These are phyloP conservation scores for Psephotus haematonotus DNA, from an alignment of 2,113 vertebrate genomes.

Conservation along the genomic window DNA sequence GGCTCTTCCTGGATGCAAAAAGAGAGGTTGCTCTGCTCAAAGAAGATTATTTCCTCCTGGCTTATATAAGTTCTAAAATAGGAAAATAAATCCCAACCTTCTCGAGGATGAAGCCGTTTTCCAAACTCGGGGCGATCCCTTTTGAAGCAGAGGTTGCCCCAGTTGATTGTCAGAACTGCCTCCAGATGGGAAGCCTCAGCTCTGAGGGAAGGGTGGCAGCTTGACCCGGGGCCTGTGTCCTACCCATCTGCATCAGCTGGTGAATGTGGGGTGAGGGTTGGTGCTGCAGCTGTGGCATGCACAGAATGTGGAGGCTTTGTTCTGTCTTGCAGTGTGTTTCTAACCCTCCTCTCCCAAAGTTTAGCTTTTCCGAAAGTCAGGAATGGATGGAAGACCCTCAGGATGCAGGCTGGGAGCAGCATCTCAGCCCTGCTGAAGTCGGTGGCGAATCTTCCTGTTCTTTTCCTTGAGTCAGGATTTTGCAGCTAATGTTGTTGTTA, in stretches of 20 bases:
- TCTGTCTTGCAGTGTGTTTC: neutral
- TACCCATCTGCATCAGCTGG: fast-evolving
- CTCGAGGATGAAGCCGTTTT: neutral
- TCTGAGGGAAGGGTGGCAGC: neutral
- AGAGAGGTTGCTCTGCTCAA: neutral
- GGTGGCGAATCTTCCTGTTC: fast-evolving
- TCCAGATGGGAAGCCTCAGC: neutral
- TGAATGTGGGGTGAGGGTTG: neutral
- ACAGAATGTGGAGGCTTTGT: neutral
- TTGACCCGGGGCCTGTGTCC: fast-evolving
- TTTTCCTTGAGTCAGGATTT: neutral
- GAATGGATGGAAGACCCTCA: neutral
- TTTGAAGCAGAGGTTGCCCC: neutral
- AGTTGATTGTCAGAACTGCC: neutral
- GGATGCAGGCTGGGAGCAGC: neutral
- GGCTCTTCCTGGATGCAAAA: neutral
- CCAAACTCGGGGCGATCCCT: neutral
- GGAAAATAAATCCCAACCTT: constrained; percentile 58
- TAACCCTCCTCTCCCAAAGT: neutral
- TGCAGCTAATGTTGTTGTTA: neutral
- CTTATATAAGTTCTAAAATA: constrained; percentile 60
- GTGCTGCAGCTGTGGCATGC: fast-evolving
- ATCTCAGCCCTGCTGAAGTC: fast-evolving
- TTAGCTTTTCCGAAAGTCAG: neutral
- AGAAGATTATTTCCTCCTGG: constrained; percentile 48